phyloP scores from a whole-genome alignment of 92 coral and sea anemone species.

The Epizoanthus rinbou region DNA sequence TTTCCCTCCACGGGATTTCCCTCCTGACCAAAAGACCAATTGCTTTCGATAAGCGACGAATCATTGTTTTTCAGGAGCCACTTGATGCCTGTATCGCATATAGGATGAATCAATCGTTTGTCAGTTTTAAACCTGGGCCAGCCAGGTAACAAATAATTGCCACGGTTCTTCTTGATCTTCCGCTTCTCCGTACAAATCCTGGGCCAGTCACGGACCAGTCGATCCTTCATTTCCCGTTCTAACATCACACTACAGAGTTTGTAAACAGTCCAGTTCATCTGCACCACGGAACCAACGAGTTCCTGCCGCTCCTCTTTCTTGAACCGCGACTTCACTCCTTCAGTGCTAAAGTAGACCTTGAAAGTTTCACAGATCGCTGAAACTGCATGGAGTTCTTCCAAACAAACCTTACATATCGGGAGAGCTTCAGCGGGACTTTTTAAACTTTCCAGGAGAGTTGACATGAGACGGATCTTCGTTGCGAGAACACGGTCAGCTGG shows the following conservation, averaged over 20 bases:
- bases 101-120: conserved; percentile 23
- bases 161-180: not conserved
- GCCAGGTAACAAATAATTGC: not conserved
- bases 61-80: not conserved
- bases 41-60: not conserved
- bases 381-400: conserved; percentile 37
- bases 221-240: not conserved
- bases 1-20: conserved; percentile 2
- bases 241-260: not conserved
- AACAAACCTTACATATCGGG: conserved; percentile 18
- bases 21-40: conserved; percentile 3
- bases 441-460: conserved; percentile 41
- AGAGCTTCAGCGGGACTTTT: conserved; percentile 26
- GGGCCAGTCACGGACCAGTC: conserved; percentile 32
- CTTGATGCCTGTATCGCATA: conserved; percentile 16
- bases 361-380: not conserved
- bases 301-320: not conserved
- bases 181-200: not conserved
- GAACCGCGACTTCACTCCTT: not conserved
- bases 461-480: conserved; percentile 19
- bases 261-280: conserved; percentile 14
- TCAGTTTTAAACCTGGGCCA: conserved; percentile 32
- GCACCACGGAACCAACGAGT: not conserved
- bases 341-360: not conserved
- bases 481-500: conserved; percentile 22